Conservation (phyloP, 1,140 invertebrate genomes). For the Cyclina sinensis region DNA sequence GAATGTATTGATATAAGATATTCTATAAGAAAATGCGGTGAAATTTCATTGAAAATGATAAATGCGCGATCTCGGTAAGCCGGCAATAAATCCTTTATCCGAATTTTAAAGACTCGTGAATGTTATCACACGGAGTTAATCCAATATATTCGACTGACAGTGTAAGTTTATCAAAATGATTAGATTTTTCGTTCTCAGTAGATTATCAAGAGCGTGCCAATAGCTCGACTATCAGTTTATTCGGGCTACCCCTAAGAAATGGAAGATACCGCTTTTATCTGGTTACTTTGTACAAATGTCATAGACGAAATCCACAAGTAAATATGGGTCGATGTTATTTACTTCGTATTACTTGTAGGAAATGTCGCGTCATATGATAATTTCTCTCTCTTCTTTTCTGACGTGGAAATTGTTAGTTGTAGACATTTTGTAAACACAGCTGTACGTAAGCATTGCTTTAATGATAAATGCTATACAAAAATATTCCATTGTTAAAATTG, state of each 20-base stretch:
- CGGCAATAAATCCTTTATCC: constrained; percentile 2
- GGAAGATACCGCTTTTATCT: neutral
- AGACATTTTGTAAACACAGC: no score
- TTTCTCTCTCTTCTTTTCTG: no score
- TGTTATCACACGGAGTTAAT: neutral
- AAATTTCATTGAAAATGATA: neutral
- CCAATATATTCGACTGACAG: neutral
- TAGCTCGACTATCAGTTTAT: neutral
- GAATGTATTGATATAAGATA: neutral
- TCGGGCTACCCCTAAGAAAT: neutral
- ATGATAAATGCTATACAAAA: no score
- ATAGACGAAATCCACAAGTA: neutral
- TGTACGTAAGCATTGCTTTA: no score
- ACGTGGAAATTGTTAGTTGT: no score
- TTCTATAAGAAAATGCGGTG: neutral
- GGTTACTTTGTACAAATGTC: neutral
- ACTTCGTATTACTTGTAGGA: no score
- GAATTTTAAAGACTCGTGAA: neutral
- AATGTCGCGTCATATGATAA: no score
- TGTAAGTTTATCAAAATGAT: neutral
- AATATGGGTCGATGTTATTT: neutral
- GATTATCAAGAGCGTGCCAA: neutral
- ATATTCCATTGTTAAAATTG: no score
- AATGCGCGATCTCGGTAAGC: neutral
- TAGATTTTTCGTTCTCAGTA: neutral